Percentiles rank a stretch among this genome's conserved stretches.
Conservation (phyloP, 2,113 vertebrate species). For the Platichthys stellatus region DNA sequence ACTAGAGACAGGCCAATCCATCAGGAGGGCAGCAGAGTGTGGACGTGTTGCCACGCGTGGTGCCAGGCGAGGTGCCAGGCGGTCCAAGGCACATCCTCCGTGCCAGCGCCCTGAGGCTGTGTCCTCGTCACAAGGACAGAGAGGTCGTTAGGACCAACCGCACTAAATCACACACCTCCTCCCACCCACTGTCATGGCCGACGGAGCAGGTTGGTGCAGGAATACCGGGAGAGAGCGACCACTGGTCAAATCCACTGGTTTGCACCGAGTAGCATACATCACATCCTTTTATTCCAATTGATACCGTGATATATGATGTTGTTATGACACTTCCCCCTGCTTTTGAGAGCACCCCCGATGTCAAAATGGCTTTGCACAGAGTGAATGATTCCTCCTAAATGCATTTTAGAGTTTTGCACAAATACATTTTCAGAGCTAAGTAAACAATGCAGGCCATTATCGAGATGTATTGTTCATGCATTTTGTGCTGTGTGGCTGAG, state of each 20-base stretch:
- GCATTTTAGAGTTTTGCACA: slow-evolving; percentile 81
- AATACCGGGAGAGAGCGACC: slow-evolving; percentile 40
- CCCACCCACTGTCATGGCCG: slow-evolving; percentile 65
- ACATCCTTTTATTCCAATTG: slow-evolving; percentile 75
- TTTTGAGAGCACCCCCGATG: slow-evolving; percentile 67
- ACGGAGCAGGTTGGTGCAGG: slow-evolving; percentile 70
- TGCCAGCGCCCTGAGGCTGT: slow-evolving; percentile 81
- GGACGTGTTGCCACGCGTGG: slow-evolving; percentile 71
- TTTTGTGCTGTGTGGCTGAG: slow-evolving; percentile 64
- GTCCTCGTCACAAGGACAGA: slow-evolving; percentile 80
- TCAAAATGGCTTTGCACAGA: slow-evolving; percentile 71
- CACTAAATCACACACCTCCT: slow-evolving; percentile 79
- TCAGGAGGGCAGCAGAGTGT: slow-evolving; percentile 73
- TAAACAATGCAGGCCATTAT: slow-evolving; percentile 82
- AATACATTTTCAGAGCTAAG: slow-evolving; percentile 79
- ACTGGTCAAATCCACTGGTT: slow-evolving; percentile 63
- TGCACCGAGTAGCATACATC: slow-evolving; percentile 42
- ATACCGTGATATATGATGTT: slow-evolving; percentile 73
- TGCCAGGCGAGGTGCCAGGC: slow-evolving; percentile 80
- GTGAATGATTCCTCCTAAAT: slow-evolving; percentile 79
- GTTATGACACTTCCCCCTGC: slow-evolving; percentile 75
- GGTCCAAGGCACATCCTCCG: slow-evolving; percentile 74
- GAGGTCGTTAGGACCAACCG: slow-evolving; percentile 78
- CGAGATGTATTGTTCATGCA: slow-evolving; percentile 79
- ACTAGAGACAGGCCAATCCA: slow-evolving; percentile 73